phyloP scores from a whole-genome alignment of 1,140 invertebrate species.

The Anoplolepis gracilipes region DNA sequence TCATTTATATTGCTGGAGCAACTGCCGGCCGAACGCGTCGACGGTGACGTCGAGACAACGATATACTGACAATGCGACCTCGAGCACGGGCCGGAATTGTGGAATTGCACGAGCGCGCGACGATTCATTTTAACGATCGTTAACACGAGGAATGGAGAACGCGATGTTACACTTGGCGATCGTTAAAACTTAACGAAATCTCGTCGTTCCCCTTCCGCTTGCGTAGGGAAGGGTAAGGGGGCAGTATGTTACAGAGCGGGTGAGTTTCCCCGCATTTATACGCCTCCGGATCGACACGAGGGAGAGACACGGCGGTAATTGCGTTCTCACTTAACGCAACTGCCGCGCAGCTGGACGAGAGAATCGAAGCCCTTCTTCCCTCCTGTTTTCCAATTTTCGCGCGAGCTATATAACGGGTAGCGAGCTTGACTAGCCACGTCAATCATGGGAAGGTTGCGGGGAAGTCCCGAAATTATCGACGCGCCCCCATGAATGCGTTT shows the following conservation, averaged over 20 bases:
- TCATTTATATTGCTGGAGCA: constrained; percentile 40
- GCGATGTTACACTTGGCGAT: constrained; percentile 72
- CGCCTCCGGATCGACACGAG: constrained; percentile 34
- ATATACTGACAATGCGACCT: constrained; percentile 47
- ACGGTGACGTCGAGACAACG: constrained; percentile 16
- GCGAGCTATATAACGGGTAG: constrained; percentile 43
- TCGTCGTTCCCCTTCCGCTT: neutral
- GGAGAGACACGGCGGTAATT: constrained; percentile 55
- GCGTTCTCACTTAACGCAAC: constrained; percentile 60
- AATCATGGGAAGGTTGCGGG: constrained; percentile 45
- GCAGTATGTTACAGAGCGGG: constrained; percentile 53
- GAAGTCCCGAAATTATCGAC: constrained; percentile 10
- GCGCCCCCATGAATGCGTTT: constrained; percentile 26
- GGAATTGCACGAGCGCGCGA: constrained; percentile 19
- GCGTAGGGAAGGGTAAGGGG: constrained; percentile 23
- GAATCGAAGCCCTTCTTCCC: constrained; percentile 30
- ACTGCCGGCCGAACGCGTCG: constrained; percentile 12
- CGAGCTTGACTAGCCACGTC: constrained; percentile 48
- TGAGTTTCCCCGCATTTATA: constrained; percentile 1
- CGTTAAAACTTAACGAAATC: constrained; percentile 75
- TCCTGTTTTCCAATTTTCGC: constrained; percentile 61
- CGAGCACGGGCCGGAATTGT: constrained; percentile 63
- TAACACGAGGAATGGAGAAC: constrained; percentile 64
- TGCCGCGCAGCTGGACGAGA: constrained; percentile 55
- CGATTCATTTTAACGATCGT: constrained; percentile 73